Conservation (phyloP, 2,888 invertebrate genomes). For the Diaphora mendica region DNA sequence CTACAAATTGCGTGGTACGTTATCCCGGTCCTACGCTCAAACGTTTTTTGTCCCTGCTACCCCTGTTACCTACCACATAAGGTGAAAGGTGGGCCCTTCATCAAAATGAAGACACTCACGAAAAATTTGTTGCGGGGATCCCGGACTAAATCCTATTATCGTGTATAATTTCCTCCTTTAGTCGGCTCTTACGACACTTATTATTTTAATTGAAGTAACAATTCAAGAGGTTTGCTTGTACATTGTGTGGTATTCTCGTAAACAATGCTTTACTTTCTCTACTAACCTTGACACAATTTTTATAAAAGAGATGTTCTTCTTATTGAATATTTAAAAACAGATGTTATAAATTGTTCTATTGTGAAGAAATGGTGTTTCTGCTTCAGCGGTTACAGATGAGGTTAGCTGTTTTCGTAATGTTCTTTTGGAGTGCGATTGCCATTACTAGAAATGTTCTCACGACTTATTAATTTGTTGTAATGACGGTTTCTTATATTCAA, state of each 20-base stretch:
- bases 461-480: not conserved
- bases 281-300: constrained; percentile 1
- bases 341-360: constrained; percentile 15
- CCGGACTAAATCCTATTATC: too few relatives aligned
- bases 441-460: not conserved
- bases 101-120: too few relatives aligned
- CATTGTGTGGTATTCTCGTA: constrained; percentile 3
- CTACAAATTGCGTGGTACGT: too few relatives aligned
- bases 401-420: not conserved
- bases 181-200: not conserved
- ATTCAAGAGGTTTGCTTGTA: not conserved
- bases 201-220: constrained; percentile 3
- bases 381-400: not conserved
- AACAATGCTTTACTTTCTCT: constrained; percentile 13
- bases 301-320: not conserved
- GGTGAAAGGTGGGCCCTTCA: too few relatives aligned
- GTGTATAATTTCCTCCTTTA: not conserved
- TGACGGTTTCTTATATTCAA: too few relatives aligned
- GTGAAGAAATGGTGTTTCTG: constrained; percentile 4
- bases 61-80: too few relatives aligned
- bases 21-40: too few relatives aligned
- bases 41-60: too few relatives aligned
- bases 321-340: constrained; percentile 11
- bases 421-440: not conserved
- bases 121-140: too few relatives aligned